Conservation (phyloP, 92 coral and sea anemone genomes). For the Diadumene lineata region DNA sequence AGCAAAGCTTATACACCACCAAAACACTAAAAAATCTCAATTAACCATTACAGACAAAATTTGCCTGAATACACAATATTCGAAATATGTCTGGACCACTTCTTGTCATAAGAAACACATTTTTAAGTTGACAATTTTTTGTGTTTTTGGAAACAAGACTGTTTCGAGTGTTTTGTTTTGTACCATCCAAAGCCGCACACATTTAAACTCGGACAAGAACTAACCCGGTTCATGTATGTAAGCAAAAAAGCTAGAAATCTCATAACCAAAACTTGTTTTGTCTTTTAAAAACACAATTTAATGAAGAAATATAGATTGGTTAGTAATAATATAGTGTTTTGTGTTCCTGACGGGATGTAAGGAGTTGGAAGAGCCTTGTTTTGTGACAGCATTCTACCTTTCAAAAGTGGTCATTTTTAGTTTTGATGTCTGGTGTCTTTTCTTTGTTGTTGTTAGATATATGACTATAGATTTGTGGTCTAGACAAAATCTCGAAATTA, state of each 20-base stretch:
- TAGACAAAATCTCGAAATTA: not conserved
- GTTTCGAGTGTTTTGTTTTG: not conserved
- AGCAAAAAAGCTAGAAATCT: too few species aligned
- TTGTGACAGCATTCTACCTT: not conserved
- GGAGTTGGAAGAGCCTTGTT: not conserved
- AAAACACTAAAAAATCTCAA: not conserved
- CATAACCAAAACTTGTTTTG: too few species aligned
- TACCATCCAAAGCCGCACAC: too few species aligned
- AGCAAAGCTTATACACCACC: too few species aligned
- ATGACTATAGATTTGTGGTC: conserved; percentile 8
- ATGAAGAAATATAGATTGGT: too few species aligned
- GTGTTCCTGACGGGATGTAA: too few species aligned
- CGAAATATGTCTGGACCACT: not conserved
- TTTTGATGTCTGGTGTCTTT: not conserved
- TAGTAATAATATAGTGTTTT: too few species aligned
- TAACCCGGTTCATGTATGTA: too few species aligned
- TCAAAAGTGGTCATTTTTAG: conserved; percentile 6
- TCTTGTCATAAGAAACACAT: not conserved
- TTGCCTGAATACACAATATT: not conserved
- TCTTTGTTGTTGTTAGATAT: not conserved
- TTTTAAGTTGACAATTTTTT: not conserved
- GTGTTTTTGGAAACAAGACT: not conserved
- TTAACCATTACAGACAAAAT: not conserved
- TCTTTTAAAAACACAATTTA: too few species aligned
- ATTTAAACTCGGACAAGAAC: too few species aligned